Base-by-base conservation (phyloP, 2,113 vertebrate genomes). In the Paralichthys olivaceus region DNA sequence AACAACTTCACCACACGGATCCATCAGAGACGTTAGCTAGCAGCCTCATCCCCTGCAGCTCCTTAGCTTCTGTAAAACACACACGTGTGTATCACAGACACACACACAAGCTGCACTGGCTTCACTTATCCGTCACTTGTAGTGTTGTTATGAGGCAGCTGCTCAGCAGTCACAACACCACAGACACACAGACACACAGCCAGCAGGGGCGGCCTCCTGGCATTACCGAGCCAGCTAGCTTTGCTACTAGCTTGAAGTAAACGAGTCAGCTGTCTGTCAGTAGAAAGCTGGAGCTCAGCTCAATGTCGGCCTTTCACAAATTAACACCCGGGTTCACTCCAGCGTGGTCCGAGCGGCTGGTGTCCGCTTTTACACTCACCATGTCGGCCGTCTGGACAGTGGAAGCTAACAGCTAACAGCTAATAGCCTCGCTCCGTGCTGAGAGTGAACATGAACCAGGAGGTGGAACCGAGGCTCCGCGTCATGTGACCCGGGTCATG, bases 401-500 rank as follows among this genome's bases (percentile, higher is more conserved):
- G 79, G 80, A 90, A 89, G 91, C 91, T 91, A 92, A 85, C 85
- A 82, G 45, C 45, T 43, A 43, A 43, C 40, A 15, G 87, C 54
- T 47, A 47, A 49, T 79, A 82, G 87, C 90, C 77, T 80, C 77
- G 64, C 77, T 90, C 79, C 34, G 81, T 77, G 75, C 53, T 49
- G 45, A 34, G 72, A 79, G 69, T 11, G 61, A 82, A 89, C 66
- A 53, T 89, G 79, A 83, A 89, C 66, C 77, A 79, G 82, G 80
- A 80, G 78, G 75, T 34, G 55, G 77, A 59, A 51, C 1, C 51
- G 1, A 45, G 57, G 13, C 28, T 49, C 1, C 7, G 1, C 55
- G 81, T 92, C 91, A 93, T 75, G 89, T 93, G 91, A 93, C 85
- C 55, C 23, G 62, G 66, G 77, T 87, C 85, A 84, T 47, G 69